Base-by-base conservation (phyloP, 2,797 vertebrate genomes). In the Sebastes hubbsi region DNA sequence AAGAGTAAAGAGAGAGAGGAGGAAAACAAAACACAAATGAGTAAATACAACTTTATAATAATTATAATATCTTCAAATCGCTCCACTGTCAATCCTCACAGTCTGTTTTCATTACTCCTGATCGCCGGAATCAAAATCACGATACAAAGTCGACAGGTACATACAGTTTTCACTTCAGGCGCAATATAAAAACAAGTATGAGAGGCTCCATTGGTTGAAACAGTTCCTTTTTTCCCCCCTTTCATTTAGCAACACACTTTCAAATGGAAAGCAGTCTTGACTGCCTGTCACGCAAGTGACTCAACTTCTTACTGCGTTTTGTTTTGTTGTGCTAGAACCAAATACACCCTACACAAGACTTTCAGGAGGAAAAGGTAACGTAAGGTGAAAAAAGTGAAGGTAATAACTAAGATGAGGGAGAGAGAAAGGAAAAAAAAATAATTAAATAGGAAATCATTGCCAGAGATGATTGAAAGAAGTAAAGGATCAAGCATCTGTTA, bases 51-150 rank as follows among this genome's bases (percentile, higher is more conserved):
- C 29, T 65, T 63, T 11, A 73, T 8, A 46, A 73, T 6, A 54
- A 74, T 38, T 25, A 52, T 7, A 61, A 70, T 6, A 38, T 61
- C 32, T 62, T 69, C 8, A 65, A 75, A 69, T 55, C 18, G 18
- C 18, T 83, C 12, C 30, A 42, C 65, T 68, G 71, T 63, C 42
- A 60, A 1, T 25, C 22, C 34, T 75, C 52, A 11, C 13, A 55
- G 38, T 77, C 64, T 60, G 65, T 73, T 81, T 85, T 75, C 30
- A 82, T 86, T 71, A 82, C 66, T 36, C 65, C 69, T 71, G 60
- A 81, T 79, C 10, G 7, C 11, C 34, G 8, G 8, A 32, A 8
- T 32, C 77, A 79, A 2, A 68, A 70, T 66, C 60, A 58, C 29
- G 34, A 72, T 9, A 46, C 9, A 29, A 80, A 73, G 2, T 27